Evolutionary conservation across 2,797 vertebrate species (phyloP), one percentile per base, ranked within the genome.

Genomic region (Tiaroga cobitis): DNA sequence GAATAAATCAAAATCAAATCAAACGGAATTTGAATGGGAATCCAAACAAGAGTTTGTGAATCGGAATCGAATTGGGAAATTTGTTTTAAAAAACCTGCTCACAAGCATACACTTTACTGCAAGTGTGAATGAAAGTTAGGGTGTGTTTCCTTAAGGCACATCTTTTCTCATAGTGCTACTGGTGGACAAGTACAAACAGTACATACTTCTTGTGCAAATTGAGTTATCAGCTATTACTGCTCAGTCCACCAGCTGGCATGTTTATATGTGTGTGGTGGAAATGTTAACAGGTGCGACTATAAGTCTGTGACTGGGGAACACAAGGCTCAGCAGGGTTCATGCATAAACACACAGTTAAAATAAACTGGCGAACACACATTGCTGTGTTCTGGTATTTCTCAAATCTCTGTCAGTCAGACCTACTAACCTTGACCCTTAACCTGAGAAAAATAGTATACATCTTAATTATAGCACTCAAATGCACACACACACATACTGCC

Each of bases 151-250:
- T 85, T 86, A 83, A 89, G n/a, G 94, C 90, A 92, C 82, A 91
- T 91, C 85, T 92, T 93, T 92, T 89, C 81, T 90, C 85, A 91
- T 91, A 91, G 90, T 80, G 70, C 92, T 90, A 91, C 90, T 70
- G 90, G 87, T 81, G 81, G 87, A 37, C 65, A n/a, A 18, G 90
- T 92, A 93, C 93, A 94, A 94, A 91, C 87, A 88, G 92, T 90
- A 90, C 91, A 94, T 90, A 93, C 93, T 95, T 96, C 95, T 94
- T 94, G 92, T 94, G 93, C 92, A 95, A 95, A 95, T 93, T 92
- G 93, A 94, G 92, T 95, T 95, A 96, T 95, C 94, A 92, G 92
- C 91, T 94, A 94, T 94, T 94, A 94, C 89, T 92, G 90, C 74
- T 92, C 91, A 94, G 94, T 94, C 95, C 65, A 46, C 37, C 83